Evolutionary conservation across 2,113 vertebrate genomes (phyloP).

Genomic region (Pristiophorus japonicus): DNA sequence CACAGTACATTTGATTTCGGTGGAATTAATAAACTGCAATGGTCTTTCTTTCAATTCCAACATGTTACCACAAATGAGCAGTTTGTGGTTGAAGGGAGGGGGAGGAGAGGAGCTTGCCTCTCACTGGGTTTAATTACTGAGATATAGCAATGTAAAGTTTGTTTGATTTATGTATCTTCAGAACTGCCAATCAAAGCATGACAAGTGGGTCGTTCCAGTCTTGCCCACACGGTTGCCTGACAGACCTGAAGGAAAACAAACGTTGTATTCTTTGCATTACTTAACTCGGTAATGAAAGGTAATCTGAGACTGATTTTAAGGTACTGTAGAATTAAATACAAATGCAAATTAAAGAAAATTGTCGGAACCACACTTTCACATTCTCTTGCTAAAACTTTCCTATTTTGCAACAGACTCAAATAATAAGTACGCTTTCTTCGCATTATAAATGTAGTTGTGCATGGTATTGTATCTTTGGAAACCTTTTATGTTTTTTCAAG

Average conservation of each 20-base stretch:
- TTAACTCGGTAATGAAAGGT: not conserved
- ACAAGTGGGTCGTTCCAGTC: not conserved
- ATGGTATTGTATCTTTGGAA: not conserved
- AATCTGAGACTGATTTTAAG: not conserved
- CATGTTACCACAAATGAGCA: not conserved
- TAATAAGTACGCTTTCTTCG: too few relatives aligned
- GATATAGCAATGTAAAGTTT: not conserved
- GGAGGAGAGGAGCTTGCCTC: not conserved
- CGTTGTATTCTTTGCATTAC: not conserved
- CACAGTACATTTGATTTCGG: not conserved
- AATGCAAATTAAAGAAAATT: not conserved
- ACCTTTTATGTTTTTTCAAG: not conserved
- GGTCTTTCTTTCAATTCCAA: not conserved
- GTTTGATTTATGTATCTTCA: not conserved
- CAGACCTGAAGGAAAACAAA: not conserved
- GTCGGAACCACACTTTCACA: not conserved
- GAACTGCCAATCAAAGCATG: not conserved
- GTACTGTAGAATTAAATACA: not conserved
- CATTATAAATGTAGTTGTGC: not conserved
- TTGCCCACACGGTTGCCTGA: not conserved
- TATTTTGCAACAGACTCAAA: not conserved
- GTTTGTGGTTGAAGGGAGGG: not conserved
- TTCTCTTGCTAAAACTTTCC: not conserved
- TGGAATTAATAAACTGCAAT: not conserved
- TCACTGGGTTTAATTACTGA: not conserved